These are phyloP conservation scores for Bombus sylvicola DNA, from an alignment of 1,140 invertebrate genomes.

Conservation along the genomic window DNA sequence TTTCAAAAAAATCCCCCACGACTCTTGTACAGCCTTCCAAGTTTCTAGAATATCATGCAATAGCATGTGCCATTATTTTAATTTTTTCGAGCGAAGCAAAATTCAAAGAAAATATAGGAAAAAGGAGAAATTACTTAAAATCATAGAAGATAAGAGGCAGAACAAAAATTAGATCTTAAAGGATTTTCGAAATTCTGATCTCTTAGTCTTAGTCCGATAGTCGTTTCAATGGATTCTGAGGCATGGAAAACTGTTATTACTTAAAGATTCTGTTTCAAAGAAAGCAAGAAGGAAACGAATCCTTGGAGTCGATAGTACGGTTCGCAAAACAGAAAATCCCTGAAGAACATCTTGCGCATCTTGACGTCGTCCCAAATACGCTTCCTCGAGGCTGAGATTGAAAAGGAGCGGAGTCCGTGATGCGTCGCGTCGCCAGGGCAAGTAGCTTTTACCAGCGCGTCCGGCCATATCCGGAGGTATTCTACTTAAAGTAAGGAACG, in stretches of 20 bases:
- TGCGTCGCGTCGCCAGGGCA: constrained; percentile 13
- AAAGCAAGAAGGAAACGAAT: background rate
- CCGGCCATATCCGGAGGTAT: constrained; percentile 41
- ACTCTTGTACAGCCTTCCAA: too few species aligned
- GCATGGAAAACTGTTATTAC: too few species aligned
- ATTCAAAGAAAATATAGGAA: too few species aligned
- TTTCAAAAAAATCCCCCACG: too few species aligned
- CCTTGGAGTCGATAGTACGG: background rate
- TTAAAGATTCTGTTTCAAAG: background rate
- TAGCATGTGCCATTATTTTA: too few species aligned
- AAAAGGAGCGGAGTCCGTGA: constrained; percentile 6
- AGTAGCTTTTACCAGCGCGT: constrained; percentile 33
- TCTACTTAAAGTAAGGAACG: constrained; percentile 37
- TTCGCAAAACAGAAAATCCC: background rate
- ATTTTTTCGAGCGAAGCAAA: too few species aligned
- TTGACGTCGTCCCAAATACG: background rate
- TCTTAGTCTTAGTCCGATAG: background rate
- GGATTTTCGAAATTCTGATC: too few species aligned
- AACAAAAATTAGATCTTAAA: too few species aligned
- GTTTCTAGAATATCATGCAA: too few species aligned
- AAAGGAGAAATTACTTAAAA: too few species aligned
- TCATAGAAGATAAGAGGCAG: too few species aligned
- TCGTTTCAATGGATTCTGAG: background rate
- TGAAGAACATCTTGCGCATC: background rate
- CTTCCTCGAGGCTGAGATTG: background rate